These are phyloP conservation scores for Calcarius lapponicus DNA, from an alignment of 2,797 vertebrate genomes.

Conservation along the genomic window DNA sequence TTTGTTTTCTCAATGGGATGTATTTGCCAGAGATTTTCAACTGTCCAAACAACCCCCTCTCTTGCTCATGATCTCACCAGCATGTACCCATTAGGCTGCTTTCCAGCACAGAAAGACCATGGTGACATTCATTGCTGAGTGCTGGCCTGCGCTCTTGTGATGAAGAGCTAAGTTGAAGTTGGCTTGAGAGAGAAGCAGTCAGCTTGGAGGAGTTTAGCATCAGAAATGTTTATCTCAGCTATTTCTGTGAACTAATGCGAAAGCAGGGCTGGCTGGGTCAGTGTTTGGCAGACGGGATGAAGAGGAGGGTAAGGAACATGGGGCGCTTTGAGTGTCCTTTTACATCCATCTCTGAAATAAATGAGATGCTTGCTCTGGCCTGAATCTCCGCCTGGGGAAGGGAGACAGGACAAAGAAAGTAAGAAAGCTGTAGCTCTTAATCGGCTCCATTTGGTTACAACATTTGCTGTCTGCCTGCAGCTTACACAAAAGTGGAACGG, in stretches of 20 bases:
- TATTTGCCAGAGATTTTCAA: slow-evolving; percentile 45
- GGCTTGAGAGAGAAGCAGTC: slow-evolving; percentile 30
- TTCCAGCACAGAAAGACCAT: slow-evolving; percentile 27
- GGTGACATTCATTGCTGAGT: slow-evolving; percentile 26
- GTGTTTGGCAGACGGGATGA: not conserved
- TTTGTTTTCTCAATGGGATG: slow-evolving; percentile 13
- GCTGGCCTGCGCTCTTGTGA: slow-evolving; percentile 7
- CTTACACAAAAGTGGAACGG: rapidly evolving
- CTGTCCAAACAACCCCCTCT: slow-evolving; percentile 40
- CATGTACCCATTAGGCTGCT: slow-evolving; percentile 39
- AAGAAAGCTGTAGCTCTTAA: not conserved
- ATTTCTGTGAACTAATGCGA: not conserved
- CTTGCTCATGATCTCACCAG: not conserved
- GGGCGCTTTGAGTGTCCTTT: not conserved
- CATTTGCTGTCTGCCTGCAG: not conserved
- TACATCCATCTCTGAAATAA: not conserved
- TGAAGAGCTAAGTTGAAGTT: slow-evolving; percentile 46
- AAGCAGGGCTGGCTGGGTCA: not conserved
- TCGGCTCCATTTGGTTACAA: not conserved
- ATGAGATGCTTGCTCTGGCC: not conserved
- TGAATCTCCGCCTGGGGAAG: not conserved
- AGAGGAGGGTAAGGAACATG: not conserved
- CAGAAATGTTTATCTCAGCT: slow-evolving; percentile 30
- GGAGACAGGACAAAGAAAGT: not conserved
- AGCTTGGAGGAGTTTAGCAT: not conserved